Percentiles rank a stretch among this genome's conserved stretches.
Evolutionary conservation across 2,888 invertebrate genomes (phyloP).

Genomic region (Synanthedon andrenaeformis): DNA sequence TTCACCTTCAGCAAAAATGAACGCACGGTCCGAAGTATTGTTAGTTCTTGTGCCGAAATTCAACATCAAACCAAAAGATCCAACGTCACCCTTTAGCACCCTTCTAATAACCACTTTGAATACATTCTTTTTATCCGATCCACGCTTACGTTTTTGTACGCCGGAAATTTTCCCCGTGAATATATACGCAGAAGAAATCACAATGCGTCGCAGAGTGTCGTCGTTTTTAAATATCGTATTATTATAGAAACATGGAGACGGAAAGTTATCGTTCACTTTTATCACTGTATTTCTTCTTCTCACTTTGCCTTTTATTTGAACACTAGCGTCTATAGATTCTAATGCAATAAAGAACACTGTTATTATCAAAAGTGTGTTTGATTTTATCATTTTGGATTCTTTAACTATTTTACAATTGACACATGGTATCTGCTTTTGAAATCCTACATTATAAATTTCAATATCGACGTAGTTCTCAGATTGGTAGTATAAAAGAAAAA

Average conservation of each 20-base stretch:
- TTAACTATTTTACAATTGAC: not conserved
- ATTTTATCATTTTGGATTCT: not conserved
- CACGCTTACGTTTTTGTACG: conserved; percentile 35
- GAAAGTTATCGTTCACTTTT: conserved; percentile 43
- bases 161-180: conserved; percentile 64
- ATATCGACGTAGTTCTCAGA: no score
- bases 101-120: conserved; percentile 61
- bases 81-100: conserved; percentile 57
- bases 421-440: no score
- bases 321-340: conserved; percentile 29
- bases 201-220: conserved; percentile 46
- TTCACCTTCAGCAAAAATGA: conserved; percentile 46
- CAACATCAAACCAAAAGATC: conserved; percentile 52
- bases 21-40: conserved; percentile 53
- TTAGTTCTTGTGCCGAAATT: conserved; percentile 53
- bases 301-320: conserved; percentile 51
- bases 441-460: no score
- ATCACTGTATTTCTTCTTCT: conserved; percentile 59
- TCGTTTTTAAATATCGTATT: conserved; percentile 54
- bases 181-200: conserved; percentile 54
- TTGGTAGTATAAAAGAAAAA: no score
- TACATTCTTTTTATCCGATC: conserved; percentile 37
- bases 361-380: not conserved
- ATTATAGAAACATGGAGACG: conserved; percentile 45
- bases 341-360: conserved; percentile 1